Base-by-base conservation (phyloP, 2,797 vertebrate genomes). In the Picus viridis region DNA sequence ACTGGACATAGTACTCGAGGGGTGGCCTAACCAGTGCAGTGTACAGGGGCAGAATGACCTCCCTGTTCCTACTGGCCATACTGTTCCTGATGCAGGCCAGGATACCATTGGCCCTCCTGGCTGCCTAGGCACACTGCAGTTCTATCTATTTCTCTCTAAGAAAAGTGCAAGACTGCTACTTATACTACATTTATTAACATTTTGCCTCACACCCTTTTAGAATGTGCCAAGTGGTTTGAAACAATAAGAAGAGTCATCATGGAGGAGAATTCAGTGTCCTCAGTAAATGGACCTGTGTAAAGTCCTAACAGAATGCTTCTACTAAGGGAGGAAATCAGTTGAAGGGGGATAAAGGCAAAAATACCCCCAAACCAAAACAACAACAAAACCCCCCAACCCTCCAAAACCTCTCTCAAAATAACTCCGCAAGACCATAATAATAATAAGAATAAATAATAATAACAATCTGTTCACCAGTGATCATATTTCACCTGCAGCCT, bases 341-440 rank as follows among this genome's bases (percentile, higher is more conserved):
- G 27, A 75, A 3, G 3, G 6, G 4, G 6, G 6, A 34, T 26
- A 69, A 78, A 65, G 39, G 30, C 15, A 3, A 62, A 53, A 56
- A 2, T 3, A 0, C 0, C 23, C 32, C 4, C 1, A 3, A 43
- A 75, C 30, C 34, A 59, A 26, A 58, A 12, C 9, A 49, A 15
- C 26, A 71, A 24, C 19, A 63, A n/a, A 56, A 27, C 36, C 3
- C 7, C 53, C 7, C 53, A 39, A 43, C 2, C 5, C 9, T 13
- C 8, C 12, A 34, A 75, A 94, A 6, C 2, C 14, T 72, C 26
- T 54, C 29, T 26, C 61, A 59, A 56, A 80, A 59, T 26, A 10
- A 88, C 2, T 4, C 2, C 24, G n/a, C 9, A 76, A 41, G 17
- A 62, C 18, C 10, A 72, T 29, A 64, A 45, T 45, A 69, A 49